phyloP scores from a whole-genome alignment of 1,140 invertebrate genomes.

The Teleopsis dalmanni region DNA sequence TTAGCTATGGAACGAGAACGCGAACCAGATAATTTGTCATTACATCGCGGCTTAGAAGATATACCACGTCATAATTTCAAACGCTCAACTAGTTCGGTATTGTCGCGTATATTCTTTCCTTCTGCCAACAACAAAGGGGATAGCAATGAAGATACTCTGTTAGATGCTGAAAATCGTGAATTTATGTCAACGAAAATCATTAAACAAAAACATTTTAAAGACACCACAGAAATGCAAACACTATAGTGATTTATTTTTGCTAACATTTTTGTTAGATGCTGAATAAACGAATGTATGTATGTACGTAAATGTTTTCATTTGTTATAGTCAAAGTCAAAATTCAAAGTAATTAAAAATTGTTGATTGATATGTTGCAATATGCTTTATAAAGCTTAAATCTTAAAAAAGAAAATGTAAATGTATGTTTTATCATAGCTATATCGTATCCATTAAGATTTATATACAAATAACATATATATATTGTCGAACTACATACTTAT shows the following conservation, averaged over 20 bases:
- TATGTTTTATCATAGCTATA: too few relatives aligned
- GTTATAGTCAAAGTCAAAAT: background rate
- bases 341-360: too few relatives aligned
- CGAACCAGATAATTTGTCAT: conserved; percentile 55
- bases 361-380: background rate
- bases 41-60: conserved; percentile 65
- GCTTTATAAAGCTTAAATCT: too few relatives aligned
- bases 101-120: conserved; percentile 30
- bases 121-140: conserved; percentile 10
- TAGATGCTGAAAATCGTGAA: conserved; percentile 17
- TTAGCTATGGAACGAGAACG: conserved; percentile 46
- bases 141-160: conserved; percentile 29
- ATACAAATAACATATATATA: too few relatives aligned
- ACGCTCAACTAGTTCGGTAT: conserved; percentile 30
- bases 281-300: background rate
- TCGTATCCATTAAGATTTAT: too few relatives aligned
- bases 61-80: conserved; percentile 38
- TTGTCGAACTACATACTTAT: too few relatives aligned
- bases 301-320: background rate
- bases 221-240: conserved; percentile 39
- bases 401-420: too few relatives aligned
- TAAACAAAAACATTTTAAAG: conserved; percentile 28
- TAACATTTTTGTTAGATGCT: too few relatives aligned
- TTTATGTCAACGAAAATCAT: conserved; percentile 23
- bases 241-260: too few relatives aligned